Evolutionary conservation across 2,888 invertebrate genomes (phyloP), one percentile per base, ranked within the genome.

Genomic region (Choristoneura rosaceana): DNA sequence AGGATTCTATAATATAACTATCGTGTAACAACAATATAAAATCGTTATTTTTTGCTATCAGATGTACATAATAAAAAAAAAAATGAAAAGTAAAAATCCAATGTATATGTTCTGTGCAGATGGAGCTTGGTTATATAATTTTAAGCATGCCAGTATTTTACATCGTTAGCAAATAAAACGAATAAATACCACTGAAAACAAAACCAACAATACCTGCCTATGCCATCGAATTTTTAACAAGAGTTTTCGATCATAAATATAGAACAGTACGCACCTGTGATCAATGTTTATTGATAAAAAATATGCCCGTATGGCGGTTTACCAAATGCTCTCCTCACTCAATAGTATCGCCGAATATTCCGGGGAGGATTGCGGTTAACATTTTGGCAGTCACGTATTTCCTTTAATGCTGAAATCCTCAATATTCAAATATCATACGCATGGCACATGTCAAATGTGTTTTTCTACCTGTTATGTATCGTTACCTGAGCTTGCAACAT

Each of bases 391-490:
- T 62, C 66, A 75, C 77, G 77, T 77, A 74, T 76, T 70, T 34
- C 74, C 65, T 69, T 71, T 73, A 65, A 73, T 76, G 75, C 73
- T 70, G 74, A 75, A 76, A 80, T 80, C 79, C 77, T 85, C 82
- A 81, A 84, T 84, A 84, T 83, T 84, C 81, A 80, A 81, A 83
- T 80, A 82, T 84, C 81, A 83, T 86, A 80, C 75, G 82, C 75
- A 74, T 78, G 78, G 81, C 85, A 82, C 86, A 84, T 83, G 85
- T 71, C 80, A 79, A 82, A 81, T 81, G 74, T 82, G 79, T 78
- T 78, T 79, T 79, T 71, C 66, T 70, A 43, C 41, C 64, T 43
- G 52, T 71, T 66, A 52, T 3, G 43, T n/a, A 14, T 15, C 33
- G 47, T 34, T 45, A 52, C 34, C 17, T 55, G 17, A 14, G 17